These are phyloP conservation scores for Austrofundulus limnaeus DNA, from an alignment of 2,113 vertebrate genomes.

Conservation along the genomic window DNA sequence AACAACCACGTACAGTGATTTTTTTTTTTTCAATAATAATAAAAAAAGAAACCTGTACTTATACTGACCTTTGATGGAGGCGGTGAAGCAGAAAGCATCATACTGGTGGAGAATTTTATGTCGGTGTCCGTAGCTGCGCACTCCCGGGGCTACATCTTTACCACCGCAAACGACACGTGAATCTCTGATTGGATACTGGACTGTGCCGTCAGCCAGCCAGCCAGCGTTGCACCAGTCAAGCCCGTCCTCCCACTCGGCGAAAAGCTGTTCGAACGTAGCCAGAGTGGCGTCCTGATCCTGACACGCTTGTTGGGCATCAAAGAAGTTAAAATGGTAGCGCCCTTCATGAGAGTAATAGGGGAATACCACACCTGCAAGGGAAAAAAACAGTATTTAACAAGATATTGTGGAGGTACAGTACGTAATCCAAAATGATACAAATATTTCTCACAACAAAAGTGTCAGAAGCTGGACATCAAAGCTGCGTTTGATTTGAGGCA, in stretches of 20 bases:
- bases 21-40: background rate
- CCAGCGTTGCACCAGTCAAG: slow-evolving; percentile 89
- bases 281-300: slow-evolving; percentile 84
- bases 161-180: slow-evolving; percentile 80
- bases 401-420: background rate
- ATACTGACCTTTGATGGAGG: slow-evolving; percentile 80
- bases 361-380: slow-evolving; percentile 86
- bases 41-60: background rate
- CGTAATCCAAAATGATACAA: background rate
- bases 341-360: slow-evolving; percentile 86
- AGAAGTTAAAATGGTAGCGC: slow-evolving; percentile 88
- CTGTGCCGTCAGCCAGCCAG: slow-evolving; percentile 90
- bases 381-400: slow-evolving; percentile 2
- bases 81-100: slow-evolving; percentile 91
- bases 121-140: slow-evolving; percentile 87
- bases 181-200: slow-evolving; percentile 86
- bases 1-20: background rate
- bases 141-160: slow-evolving; percentile 77
- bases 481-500: no score
- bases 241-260: slow-evolving; percentile 83
- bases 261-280: slow-evolving; percentile 90
- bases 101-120: slow-evolving; percentile 81
- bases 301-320: slow-evolving; percentile 81
- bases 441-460: background rate
- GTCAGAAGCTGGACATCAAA: background rate